Percentiles rank a stretch among this genome's conserved stretches.
Conservation (phyloP, 2,113 vertebrate genomes). For the Melanocharis versteri region DNA sequence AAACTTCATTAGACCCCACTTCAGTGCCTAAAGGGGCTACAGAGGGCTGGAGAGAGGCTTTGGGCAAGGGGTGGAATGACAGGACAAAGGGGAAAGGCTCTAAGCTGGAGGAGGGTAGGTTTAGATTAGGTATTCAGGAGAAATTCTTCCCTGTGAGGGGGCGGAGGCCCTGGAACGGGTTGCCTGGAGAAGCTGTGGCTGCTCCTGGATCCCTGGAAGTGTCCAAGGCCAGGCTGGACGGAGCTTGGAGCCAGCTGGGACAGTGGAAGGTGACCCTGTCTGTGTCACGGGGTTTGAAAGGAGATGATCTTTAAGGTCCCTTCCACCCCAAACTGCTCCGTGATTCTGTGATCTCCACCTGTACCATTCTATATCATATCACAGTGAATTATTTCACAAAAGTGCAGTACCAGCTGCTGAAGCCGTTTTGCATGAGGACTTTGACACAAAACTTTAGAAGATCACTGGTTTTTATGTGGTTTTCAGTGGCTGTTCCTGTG, state of each 20-base stretch:
- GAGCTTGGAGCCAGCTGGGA: rapidly evolving
- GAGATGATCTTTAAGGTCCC: too few species aligned
- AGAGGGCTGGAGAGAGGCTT: background rate
- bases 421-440: background rate
- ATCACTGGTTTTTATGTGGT: rapidly evolving
- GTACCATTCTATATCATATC: rapidly evolving
- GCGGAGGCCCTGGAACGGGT: background rate
- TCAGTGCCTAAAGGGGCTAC: background rate
- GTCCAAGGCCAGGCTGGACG: rapidly evolving
- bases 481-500: background rate
- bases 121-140: background rate
- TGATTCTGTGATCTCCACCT: background rate
- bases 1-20: background rate
- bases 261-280: rapidly evolving
- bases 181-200: background rate
- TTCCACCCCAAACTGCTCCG: background rate
- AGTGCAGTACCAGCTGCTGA: background rate
- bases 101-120: background rate
- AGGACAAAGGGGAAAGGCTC: background rate
- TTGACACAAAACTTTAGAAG: background rate
- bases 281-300: too few species aligned
- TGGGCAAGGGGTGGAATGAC: background rate
- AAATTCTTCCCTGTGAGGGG: background rate
- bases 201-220: background rate
- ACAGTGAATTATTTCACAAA: rapidly evolving